A percentile compares a stretch with the other conserved stretches of the same genome.
phyloP scores from a whole-genome alignment of 2,888 invertebrate species.

The Charanyca ferruginea region DNA sequence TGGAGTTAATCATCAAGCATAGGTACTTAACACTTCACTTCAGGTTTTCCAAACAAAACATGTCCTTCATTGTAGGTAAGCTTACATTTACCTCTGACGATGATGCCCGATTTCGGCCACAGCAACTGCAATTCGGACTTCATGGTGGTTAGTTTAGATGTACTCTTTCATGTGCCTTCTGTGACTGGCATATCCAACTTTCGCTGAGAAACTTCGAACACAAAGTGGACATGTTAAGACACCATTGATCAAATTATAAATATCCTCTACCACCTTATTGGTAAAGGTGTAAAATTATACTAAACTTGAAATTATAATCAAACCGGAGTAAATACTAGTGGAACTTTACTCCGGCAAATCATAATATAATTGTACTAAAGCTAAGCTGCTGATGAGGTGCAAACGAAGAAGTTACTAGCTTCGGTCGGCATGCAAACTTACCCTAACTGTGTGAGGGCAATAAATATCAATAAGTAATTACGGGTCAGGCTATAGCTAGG shows the following conservation, averaged over 20 bases:
- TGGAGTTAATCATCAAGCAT: not conserved
- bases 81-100: not conserved
- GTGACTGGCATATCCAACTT: no score
- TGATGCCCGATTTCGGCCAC: no score
- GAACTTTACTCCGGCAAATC: no score
- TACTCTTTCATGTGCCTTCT: no score
- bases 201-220: no score
- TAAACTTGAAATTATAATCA: not conserved
- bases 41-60: not conserved
- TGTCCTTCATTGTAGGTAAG: not conserved
- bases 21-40: not conserved
- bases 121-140: no score
- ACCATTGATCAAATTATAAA: no score
- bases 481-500: slow-evolving; percentile 68
- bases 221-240: no score
- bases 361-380: not conserved
- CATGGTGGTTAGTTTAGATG: no score
- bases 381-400: not conserved
- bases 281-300: no score
- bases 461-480: slow-evolving; percentile 68
- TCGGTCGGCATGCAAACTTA: slow-evolving; percentile 56
- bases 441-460: slow-evolving; percentile 50
- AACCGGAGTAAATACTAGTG: not conserved
- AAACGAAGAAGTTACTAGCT: slow-evolving; percentile 24
- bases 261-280: no score